phyloP scores from a whole-genome alignment of 2,888 invertebrate genomes.

The Lobophora halterata region DNA sequence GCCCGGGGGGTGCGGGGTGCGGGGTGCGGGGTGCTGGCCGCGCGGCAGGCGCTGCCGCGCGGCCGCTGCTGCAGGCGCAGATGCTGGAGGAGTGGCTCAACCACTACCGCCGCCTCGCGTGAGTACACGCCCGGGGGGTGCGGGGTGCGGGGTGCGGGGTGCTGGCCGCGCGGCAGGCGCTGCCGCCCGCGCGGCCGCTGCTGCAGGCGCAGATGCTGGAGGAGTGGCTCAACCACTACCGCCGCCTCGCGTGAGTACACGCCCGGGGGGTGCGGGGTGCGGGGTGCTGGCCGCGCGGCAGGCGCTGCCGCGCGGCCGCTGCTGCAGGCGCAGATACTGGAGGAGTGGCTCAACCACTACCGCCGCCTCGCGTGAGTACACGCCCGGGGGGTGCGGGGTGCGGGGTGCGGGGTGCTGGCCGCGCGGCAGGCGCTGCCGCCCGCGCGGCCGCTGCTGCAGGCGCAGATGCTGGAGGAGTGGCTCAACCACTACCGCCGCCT shows the following conservation, averaged over 20 bases:
- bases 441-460: constrained; percentile 94
- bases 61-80: no score
- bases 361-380: no score
- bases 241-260: constrained; percentile 84
- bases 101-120: background rate
- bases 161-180: constrained; percentile 84
- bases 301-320: no score
- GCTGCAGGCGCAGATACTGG: no score
- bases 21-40: no score
- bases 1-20: background rate
- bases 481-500: constrained; percentile 95
- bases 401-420: no score
- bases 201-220: constrained; percentile 92
- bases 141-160: constrained; percentile 81
- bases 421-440: constrained; percentile 84
- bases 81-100: no score
- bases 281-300: no score
- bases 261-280: background rate
- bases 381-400: no score
- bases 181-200: constrained; percentile 92
- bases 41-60: no score
- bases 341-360: no score
- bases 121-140: background rate
- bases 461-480: constrained; percentile 94
- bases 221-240: constrained; percentile 96